Conservation (phyloP, 2,888 invertebrate species). For the Acanthococcus lagerstroemiae region DNA sequence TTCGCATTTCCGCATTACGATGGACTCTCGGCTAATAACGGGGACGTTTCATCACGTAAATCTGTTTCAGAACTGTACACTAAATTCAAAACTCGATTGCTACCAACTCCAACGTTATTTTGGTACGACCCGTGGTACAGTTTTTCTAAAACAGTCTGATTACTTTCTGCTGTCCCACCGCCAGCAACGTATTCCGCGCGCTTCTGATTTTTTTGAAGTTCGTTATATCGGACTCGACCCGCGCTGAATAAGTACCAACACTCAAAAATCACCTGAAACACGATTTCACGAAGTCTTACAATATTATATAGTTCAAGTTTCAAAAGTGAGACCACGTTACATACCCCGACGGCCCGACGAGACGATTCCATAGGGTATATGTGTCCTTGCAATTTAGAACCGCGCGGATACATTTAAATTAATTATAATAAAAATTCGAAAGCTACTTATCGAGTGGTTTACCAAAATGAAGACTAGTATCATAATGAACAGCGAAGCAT, state of each 20-base stretch:
- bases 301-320: too few relatives aligned
- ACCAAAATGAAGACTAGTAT: slow-evolving; percentile 56
- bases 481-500: slow-evolving; percentile 60
- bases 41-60: slow-evolving; percentile 11
- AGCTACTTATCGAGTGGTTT: slow-evolving; percentile 40
- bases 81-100: slow-evolving; percentile 12
- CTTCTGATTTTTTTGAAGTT: not conserved
- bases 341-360: too few relatives aligned
- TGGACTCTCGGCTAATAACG: slow-evolving; percentile 5
- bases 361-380: too few relatives aligned
- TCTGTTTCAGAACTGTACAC: slow-evolving; percentile 18
- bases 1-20: too few relatives aligned
- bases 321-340: too few relatives aligned
- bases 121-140: too few relatives aligned
- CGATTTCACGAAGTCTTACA: too few relatives aligned
- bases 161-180: not conserved
- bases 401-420: not conserved
- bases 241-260: not conserved
- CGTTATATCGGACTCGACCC: not conserved
- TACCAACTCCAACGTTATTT: slow-evolving; percentile 20
- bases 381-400: too few relatives aligned
- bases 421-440: not conserved
- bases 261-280: slow-evolving; percentile 14
- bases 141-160: not conserved
- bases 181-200: not conserved